phyloP scores from a whole-genome alignment of 1,140 invertebrate species.

The Drosophila biarmipes region DNA sequence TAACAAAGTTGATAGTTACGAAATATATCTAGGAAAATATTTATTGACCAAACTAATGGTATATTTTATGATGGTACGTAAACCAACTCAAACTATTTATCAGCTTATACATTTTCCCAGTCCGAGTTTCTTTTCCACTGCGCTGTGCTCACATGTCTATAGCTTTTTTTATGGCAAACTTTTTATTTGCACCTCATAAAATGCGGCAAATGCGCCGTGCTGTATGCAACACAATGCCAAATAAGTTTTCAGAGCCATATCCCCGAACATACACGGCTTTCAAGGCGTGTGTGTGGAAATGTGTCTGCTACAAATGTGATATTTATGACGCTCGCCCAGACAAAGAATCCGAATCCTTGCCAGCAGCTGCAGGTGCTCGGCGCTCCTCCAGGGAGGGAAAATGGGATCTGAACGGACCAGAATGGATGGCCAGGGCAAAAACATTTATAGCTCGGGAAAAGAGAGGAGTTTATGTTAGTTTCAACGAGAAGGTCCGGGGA shows the following conservation, averaged over 20 bases:
- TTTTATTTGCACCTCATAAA: conserved; percentile 83
- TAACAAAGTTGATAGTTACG: no score
- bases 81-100: neutral
- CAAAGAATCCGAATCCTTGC: conserved; percentile 47
- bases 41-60: no score
- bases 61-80: no score
- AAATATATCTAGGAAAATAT: no score
- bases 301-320: conserved; percentile 81
- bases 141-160: conserved; percentile 67
- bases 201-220: conserved; percentile 73
- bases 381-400: conserved; percentile 11
- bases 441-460: conserved; percentile 21
- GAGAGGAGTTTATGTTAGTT: conserved; percentile 47
- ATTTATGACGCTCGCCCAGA: conserved; percentile 73
- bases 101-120: conserved; percentile 1
- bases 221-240: conserved; percentile 75
- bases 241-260: conserved; percentile 48
- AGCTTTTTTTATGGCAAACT: conserved; percentile 78
- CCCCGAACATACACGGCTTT: conserved; percentile 13
- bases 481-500: conserved; percentile 15
- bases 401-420: conserved; percentile 28
- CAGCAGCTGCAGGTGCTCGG: conserved; percentile 35
- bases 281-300: conserved; percentile 16
- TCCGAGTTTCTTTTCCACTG: conserved; percentile 5
- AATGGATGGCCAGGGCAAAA: conserved; percentile 11